Evolutionary conservation across 2,113 vertebrate species (phyloP).

Genomic region (Brachyhypopomus gauderio): DNA sequence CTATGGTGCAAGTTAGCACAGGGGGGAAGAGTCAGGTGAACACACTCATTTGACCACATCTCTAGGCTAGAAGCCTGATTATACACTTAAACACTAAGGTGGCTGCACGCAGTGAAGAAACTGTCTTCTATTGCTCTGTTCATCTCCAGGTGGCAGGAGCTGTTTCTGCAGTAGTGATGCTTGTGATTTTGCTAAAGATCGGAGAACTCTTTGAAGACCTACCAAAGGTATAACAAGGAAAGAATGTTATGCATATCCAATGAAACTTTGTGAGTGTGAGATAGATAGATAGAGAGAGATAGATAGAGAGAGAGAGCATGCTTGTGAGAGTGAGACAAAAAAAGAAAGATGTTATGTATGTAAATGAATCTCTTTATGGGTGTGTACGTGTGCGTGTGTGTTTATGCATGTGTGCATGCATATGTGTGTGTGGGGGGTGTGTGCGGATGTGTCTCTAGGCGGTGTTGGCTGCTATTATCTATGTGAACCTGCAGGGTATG

Average conservation of each 20-base stretch:
- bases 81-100: no score
- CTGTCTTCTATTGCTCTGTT: neutral
- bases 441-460: slow-evolving; percentile 71
- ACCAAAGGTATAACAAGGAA: slow-evolving; percentile 83
- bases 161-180: slow-evolving; percentile 84
- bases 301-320: slow-evolving; percentile 15
- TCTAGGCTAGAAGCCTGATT: neutral
- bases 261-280: neutral
- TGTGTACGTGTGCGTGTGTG: slow-evolving; percentile 31
- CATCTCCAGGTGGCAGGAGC: slow-evolving; percentile 82
- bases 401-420: neutral
- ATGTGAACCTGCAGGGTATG: slow-evolving; percentile 92
- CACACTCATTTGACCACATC: neutral
- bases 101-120: no score
- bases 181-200: slow-evolving; percentile 87
- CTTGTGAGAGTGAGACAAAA: slow-evolving; percentile 7
- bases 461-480: slow-evolving; percentile 84
- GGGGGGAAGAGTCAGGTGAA: slow-evolving; percentile 92
- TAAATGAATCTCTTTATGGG: neutral
- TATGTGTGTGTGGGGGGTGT: slow-evolving; percentile 34
- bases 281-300: slow-evolving; percentile 13
- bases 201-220: slow-evolving; percentile 86
- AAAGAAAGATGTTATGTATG: slow-evolving; percentile 7
- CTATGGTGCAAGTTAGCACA: slow-evolving; percentile 86
- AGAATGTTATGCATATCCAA: neutral